Evolutionary conservation across 2,888 invertebrate genomes (phyloP).

Genomic region (Bursaphelenchus okinawaensis): DNA sequence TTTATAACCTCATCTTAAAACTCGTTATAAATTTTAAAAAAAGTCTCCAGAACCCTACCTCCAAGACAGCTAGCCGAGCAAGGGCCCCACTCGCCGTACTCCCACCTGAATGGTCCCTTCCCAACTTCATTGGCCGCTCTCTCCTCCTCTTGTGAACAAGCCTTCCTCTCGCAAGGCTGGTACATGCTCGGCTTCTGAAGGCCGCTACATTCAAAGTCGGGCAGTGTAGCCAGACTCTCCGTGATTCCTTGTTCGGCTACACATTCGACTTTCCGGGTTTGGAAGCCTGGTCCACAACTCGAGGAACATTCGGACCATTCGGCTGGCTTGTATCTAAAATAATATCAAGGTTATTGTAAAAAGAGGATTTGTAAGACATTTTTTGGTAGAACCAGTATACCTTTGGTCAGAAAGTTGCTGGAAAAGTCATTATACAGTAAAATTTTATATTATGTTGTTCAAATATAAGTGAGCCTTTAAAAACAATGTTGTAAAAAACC

Average conservation of each 20-base stretch:
- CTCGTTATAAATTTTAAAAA: too few relatives aligned
- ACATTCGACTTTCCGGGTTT: conserved; percentile 34
- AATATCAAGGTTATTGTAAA: too few relatives aligned
- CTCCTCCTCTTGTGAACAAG: conserved; percentile 36
- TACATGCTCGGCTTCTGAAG: conserved; percentile 48
- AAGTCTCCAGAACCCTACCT: conserved; percentile 30
- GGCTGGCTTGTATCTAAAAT: conserved; percentile 29
- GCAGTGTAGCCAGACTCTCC: conserved; percentile 44
- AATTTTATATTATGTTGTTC: too few relatives aligned
- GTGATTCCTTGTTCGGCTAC: conserved; percentile 50
- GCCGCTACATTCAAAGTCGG: conserved; percentile 54
- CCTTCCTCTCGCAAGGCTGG: conserved; percentile 47
- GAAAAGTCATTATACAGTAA: too few relatives aligned
- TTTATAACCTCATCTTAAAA: not conserved
- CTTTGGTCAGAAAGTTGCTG: too few relatives aligned
- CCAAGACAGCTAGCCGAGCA: conserved; percentile 73
- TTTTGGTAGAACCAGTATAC: too few relatives aligned
- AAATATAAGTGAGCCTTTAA: too few relatives aligned
- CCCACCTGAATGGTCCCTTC: conserved; percentile 3
- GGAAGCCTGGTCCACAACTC: conserved; percentile 40
- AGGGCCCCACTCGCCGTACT: conserved; percentile 61
- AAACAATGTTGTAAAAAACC: too few relatives aligned
- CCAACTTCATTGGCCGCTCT: conserved; percentile 13
- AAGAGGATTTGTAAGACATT: too few relatives aligned
- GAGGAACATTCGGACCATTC: conserved; percentile 34